A percentile compares a stretch with the other conserved stretches of the same genome.
Evolutionary conservation across 2,888 invertebrate genomes (phyloP).

Genomic region (Schrankia costaestrigalis): DNA sequence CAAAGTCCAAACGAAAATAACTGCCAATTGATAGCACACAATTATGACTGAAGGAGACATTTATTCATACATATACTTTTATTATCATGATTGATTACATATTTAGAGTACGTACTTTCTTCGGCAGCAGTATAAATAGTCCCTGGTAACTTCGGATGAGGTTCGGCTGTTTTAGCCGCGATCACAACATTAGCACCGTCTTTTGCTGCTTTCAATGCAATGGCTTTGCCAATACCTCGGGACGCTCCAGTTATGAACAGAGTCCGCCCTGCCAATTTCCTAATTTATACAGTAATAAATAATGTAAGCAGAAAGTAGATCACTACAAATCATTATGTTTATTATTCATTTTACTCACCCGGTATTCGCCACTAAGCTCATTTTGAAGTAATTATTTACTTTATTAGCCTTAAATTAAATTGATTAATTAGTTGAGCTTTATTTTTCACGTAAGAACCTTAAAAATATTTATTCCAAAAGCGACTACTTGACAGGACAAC

Average conservation of each 20-base stretch:
- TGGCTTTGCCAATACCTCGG: conserved; percentile 97
- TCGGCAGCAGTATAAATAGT: conserved; percentile 95
- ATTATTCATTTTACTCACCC: conserved; percentile 53
- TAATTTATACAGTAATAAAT: conserved; percentile 35
- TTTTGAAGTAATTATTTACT: conserved; percentile 31
- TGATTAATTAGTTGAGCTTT: conserved; percentile 6
- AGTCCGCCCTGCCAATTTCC: conserved; percentile 90
- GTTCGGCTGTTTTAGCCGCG: conserved; percentile 94
- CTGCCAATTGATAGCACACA: conserved; percentile 4
- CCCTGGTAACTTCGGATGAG: conserved; percentile 94
- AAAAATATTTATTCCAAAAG: conserved; percentile 13
- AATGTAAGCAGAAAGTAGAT: conserved; percentile 24
- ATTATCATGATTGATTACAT: too few relatives aligned
- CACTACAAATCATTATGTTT: conserved; percentile 7
- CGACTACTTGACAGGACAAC: conserved; percentile 14
- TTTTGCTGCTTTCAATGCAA: conserved; percentile 94
- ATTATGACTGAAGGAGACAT: conserved; percentile 17
- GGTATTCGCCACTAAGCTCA: conserved; percentile 76
- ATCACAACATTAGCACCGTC: conserved; percentile 96
- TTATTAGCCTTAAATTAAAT: conserved; percentile 3
- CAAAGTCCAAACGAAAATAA: conserved; percentile 52
- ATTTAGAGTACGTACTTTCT: conserved; percentile 83
- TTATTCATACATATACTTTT: background rate
- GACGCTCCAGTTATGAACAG: conserved; percentile 98
- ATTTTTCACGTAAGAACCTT: too few relatives aligned